Percentiles rank a stretch among this genome's conserved stretches.
Conservation (phyloP, 2,888 invertebrate species). For the Drosophila glabriapex region DNA sequence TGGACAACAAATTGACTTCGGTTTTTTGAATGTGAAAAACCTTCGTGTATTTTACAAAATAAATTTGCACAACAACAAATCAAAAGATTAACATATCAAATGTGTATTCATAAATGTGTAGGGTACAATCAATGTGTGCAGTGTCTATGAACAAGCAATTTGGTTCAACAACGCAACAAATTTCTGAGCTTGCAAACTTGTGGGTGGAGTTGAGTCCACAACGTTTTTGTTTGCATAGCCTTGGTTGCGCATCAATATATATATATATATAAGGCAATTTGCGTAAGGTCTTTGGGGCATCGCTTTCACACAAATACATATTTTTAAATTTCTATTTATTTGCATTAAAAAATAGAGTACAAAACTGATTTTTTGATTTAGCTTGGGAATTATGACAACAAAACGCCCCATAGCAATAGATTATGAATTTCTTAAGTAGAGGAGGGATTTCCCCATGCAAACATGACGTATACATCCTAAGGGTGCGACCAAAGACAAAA, state of each 20-base stretch:
- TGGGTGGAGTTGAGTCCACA: conserved; percentile 15
- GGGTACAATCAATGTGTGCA: conserved; percentile 19
- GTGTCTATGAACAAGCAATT: conserved; percentile 1
- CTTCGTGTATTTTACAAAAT: background rate
- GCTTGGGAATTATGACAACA: conserved; percentile 16
- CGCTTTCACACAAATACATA: conserved; percentile 22
- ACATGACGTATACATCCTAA: background rate
- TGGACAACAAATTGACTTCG: background rate
- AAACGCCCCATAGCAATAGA: background rate
- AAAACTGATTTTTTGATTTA: conserved; percentile 1
- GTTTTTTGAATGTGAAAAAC: background rate
- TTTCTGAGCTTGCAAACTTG: conserved; percentile 4
- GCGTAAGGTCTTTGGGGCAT: conserved; percentile 45
- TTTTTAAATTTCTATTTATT: conserved; percentile 27
- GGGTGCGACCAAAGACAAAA: no score
- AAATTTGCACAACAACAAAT: background rate
- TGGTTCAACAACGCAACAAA: conserved; percentile 11
- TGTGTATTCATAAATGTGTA: conserved; percentile 10
- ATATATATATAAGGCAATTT: conserved; percentile 26
- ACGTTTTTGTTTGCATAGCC: conserved; percentile 37
- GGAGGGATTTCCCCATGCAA: background rate
- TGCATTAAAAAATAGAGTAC: conserved; percentile 39
- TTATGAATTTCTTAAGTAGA: background rate
- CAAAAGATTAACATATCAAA: background rate
- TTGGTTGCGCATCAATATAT: conserved; percentile 25